Evolutionary conservation across 2,113 vertebrate species (phyloP).

Genomic region (Lipotes vexillifer): DNA sequence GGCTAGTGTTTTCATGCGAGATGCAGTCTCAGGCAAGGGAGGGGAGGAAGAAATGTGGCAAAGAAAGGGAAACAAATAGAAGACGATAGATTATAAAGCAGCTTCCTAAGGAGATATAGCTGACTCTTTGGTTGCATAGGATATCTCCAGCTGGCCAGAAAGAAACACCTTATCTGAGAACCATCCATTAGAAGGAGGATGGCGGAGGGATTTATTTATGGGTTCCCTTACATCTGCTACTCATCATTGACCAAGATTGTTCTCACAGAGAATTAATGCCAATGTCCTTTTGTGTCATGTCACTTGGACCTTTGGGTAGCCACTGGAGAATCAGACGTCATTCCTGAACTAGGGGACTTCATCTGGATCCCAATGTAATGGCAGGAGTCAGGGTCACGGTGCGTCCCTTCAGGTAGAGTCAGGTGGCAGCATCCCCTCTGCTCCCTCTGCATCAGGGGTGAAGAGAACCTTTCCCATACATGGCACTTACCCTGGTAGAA

Average conservation of each 20-base stretch:
- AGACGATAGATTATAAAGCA: no score
- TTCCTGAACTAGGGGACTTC: background rate
- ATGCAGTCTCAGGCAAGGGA: rapidly evolving
- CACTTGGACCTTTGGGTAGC: background rate
- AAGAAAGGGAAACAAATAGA: background rate
- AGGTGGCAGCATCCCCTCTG: rapidly evolving
- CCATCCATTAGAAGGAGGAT: no score
- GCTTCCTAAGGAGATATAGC: background rate
- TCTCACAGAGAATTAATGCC: no score
- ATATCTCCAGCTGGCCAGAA: background rate
- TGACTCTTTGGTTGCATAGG: background rate
- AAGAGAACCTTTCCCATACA: rapidly evolving
- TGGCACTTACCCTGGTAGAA: rapidly evolving
- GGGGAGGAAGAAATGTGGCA: background rate
- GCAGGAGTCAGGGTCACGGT: background rate
- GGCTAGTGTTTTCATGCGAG: background rate
- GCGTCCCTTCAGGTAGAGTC: no score
- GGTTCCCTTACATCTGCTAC: background rate
- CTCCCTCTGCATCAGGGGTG: background rate
- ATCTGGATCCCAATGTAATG: background rate
- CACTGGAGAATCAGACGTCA: background rate
- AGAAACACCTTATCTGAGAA: background rate
- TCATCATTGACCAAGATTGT: background rate
- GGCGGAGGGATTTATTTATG: background rate
- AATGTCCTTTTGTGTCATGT: no score